Percentiles rank a stretch among this genome's conserved stretches.
Evolutionary conservation across 2,888 invertebrate genomes (phyloP).

Genomic region (Candidula unifasciata): DNA sequence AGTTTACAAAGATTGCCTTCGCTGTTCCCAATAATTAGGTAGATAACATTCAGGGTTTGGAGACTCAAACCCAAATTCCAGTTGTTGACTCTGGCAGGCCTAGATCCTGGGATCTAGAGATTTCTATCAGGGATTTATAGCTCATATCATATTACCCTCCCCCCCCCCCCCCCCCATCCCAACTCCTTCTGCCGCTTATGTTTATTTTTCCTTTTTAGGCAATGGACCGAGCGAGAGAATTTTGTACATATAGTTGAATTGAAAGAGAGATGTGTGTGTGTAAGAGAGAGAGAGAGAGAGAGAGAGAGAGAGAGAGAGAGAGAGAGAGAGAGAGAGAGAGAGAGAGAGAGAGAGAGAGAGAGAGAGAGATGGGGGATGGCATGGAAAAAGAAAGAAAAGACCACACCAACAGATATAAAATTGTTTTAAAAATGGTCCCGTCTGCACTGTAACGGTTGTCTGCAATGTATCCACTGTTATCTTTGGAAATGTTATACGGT

Average conservation of each 20-base stretch:
- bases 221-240: not conserved
- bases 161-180: not conserved
- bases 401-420: too few species aligned
- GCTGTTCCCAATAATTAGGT: not conserved
- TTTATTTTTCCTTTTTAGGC: not conserved
- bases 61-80: not conserved
- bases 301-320: conserved; percentile 10
- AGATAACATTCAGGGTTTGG: not conserved
- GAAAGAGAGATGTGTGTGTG: too few species aligned
- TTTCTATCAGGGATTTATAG: not conserved
- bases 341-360: not conserved
- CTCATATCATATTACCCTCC: not conserved
- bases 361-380: too few species aligned
- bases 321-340: too few species aligned
- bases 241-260: not conserved
- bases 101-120: not conserved
- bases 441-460: too few species aligned
- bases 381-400: too few species aligned
- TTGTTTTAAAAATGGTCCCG: too few species aligned
- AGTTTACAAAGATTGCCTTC: not conserved
- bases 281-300: not conserved
- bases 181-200: not conserved
- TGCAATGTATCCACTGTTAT: too few species aligned
- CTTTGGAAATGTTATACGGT: too few species aligned
- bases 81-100: not conserved